Evolutionary conservation across 2,888 invertebrate species (phyloP), one percentile per base, ranked within the genome.

Genomic region (Pachliopta kotzebuea): DNA sequence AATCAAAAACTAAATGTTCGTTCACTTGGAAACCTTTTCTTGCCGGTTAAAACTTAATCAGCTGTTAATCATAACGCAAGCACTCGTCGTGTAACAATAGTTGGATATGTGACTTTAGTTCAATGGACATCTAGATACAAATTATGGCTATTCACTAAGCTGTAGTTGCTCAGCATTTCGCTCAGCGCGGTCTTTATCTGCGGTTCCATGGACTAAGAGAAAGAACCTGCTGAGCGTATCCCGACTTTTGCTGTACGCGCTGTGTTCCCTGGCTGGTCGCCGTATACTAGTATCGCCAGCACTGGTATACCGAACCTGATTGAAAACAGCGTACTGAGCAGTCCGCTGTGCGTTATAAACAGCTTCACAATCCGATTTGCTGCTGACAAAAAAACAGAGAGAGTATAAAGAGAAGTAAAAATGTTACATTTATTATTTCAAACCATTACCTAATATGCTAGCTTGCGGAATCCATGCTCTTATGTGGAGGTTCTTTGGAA

Each of bases 401-500:
- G 14, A 37, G 9, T 14, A 14, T 37, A 11, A 37, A 14, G 37
- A 14, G 37, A 37, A 37, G 3, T 14, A 14, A 14, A 37, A 3
- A 37, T 14, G 11, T 37, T 37, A 37, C 14, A 37, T 37, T 11
- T 4, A 37, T 37, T 14, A 37, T 11, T 37, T 37, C 37, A 52
- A 52, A 37, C 14, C 31, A 72, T 69, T 68, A 93, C 93, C 88
- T 14, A 93, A 75, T 45, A 93, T 80, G 69, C 92, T 90, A 18
- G 88, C 75, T 68, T 93, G 93, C 0, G 93, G 93, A 72, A 92
- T 76, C 93, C 93, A 93, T 0, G 86, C 72, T 23, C 80, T 75
- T 2, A 91, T 74, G 62, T 89, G 86, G 0, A 93, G 81, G 60
- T 92, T 92, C 60, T 79, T 75, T 0, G 92, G 90, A 20, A 87